Conservation (phyloP, 2,888 invertebrate species). For the Willowsia nigromaculata region DNA sequence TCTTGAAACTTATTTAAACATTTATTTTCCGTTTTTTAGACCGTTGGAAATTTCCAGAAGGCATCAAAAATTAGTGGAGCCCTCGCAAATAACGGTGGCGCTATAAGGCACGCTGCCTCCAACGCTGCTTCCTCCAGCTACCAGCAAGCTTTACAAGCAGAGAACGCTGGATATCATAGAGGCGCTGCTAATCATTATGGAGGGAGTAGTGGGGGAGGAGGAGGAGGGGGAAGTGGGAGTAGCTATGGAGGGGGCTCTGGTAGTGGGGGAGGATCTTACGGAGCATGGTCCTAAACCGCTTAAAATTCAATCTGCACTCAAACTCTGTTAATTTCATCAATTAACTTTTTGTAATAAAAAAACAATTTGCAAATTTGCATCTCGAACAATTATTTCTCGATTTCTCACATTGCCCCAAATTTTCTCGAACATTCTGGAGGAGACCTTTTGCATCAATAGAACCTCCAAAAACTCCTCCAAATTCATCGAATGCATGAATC, state of each 20-base stretch:
- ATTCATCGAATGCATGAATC: too few relatives aligned
- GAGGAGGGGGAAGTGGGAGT: neutral
- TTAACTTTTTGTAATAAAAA: too few relatives aligned
- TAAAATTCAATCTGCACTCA: too few relatives aligned
- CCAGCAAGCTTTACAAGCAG: constrained; percentile 39
- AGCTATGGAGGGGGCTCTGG: neutral
- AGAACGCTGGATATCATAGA: constrained; percentile 40
- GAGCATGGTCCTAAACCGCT: too few relatives aligned
- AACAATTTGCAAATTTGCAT: too few relatives aligned
- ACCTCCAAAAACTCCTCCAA: too few relatives aligned
- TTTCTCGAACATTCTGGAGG: too few relatives aligned
- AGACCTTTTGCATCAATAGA: too few relatives aligned
- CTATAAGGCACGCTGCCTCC: constrained; percentile 29
- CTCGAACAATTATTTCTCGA: too few relatives aligned
- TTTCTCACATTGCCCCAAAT: too few relatives aligned
- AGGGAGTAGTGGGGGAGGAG: neutral
- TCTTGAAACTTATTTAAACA: neutral
- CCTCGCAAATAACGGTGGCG: neutral
- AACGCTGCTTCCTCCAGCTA: constrained; percentile 37
- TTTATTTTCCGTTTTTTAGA: constrained; percentile 37
- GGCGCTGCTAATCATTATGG: neutral
- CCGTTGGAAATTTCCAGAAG: constrained; percentile 6
- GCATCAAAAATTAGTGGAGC: neutral
- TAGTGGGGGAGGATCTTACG: constrained; percentile 82
- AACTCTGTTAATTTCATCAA: too few relatives aligned